Base-by-base conservation (phyloP, 2,113 vertebrate species). In the Poeciliopsis prolifica region DNA sequence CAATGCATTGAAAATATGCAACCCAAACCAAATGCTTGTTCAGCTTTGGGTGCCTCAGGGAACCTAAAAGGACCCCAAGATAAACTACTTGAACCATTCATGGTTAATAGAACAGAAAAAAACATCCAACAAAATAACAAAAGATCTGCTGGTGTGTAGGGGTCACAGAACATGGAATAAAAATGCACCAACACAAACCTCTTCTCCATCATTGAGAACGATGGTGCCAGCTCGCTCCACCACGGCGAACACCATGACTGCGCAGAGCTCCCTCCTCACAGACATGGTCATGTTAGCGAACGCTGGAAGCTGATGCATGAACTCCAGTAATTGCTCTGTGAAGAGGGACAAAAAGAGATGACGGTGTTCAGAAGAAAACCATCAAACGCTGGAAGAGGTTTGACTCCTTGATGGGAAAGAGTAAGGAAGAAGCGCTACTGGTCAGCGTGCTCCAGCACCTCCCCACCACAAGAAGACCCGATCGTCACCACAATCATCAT, bases 201-300 rank as follows among this genome's bases (percentile, higher is more conserved):
- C 98, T 94, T 99, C 97, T n/a, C 97, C 97, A 66, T 99, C 97
- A 0, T 99, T 99, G 64, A 99, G 94, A 63, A 99, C 97, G 71
- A 97, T 95, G 83, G 98, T 99, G 64, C 98, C 97, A 13, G 98
- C 98, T 61, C 97, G 95, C 79, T 99, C 98, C 73, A 99, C 98
- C 84, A 99, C 98, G 0, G 97, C 97, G 24, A 99, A 99, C 48
- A 99, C 97, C 98, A 99, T 99, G 80, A 99, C 98, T 2, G 98
- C 98, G 87, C 98, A 99, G 54, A 99, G 96, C 84, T 99, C 98
- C 82, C 98, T 94, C 87, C 98, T 94, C 88, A 99, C 98, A 0
- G 97, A 99, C 98, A 99, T 99, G 26, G 97, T 98, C 98, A 99
- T 98, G 90, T 99, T 99, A 82, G 97, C 97, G 81, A 99, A 99